A percentile compares a stretch with the other conserved stretches of the same genome.
These are phyloP conservation scores for Poeciliopsis paucimaculata DNA, from an alignment of 2,797 vertebrate species.

Conservation along the genomic window DNA sequence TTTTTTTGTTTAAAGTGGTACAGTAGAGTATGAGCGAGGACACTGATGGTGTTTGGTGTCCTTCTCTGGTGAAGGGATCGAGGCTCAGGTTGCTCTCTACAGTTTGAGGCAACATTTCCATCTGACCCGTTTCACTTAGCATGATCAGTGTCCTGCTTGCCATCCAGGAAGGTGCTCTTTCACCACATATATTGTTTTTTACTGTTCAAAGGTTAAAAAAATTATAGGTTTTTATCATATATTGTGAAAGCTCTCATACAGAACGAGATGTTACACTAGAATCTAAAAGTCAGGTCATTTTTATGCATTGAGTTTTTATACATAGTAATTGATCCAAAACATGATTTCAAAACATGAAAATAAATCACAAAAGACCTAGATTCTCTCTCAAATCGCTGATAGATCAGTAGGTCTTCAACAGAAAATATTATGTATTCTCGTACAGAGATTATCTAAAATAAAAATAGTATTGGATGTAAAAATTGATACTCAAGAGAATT, in stretches of 20 bases:
- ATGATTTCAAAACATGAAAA: too few relatives aligned
- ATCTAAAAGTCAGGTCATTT: neutral
- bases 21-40: slow-evolving; percentile 51
- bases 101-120: slow-evolving; percentile 74
- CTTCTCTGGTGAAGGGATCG: slow-evolving; percentile 66
- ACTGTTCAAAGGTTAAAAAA: neutral
- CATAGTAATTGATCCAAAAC: neutral
- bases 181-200: neutral
- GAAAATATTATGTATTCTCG: neutral
- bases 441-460: neutral
- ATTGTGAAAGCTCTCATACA: neutral
- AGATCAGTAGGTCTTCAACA: neutral
- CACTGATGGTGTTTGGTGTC: slow-evolving; percentile 75
- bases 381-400: neutral
- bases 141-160: slow-evolving; percentile 31
- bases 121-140: slow-evolving; percentile 60
- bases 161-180: slow-evolving; percentile 2
- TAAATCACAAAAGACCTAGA: neutral
- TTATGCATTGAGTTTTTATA: neutral
- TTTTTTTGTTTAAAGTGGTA: slow-evolving; percentile 38
- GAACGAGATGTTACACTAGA: neutral
- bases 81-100: slow-evolving; percentile 73
- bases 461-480: neutral
- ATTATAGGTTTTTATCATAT: neutral
- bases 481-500: neutral